Percentiles rank a stretch among this genome's conserved stretches.
Conservation (phyloP, 2,113 vertebrate genomes). For the Equus przewalskii region DNA sequence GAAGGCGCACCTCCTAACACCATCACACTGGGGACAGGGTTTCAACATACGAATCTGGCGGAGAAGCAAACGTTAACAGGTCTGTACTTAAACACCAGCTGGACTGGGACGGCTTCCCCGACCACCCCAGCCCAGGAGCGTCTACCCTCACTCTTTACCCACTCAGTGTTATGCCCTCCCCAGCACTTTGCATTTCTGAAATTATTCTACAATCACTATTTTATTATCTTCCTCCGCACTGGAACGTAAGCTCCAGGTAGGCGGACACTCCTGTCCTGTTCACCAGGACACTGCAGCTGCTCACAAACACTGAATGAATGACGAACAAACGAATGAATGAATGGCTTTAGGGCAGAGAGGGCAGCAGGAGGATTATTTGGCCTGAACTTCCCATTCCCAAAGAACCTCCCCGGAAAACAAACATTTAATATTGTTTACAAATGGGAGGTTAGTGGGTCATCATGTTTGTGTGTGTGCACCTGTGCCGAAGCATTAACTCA, state of each 20-base stretch:
- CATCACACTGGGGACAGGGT: fast-evolving
- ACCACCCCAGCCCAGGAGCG: not conserved
- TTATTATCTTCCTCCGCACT: not conserved
- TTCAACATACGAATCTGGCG: not conserved
- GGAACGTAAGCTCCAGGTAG: not conserved
- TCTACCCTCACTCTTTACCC: not conserved
- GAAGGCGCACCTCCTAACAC: not conserved
- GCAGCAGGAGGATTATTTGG: not conserved
- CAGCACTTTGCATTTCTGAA: not conserved
- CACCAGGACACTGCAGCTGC: fast-evolving
- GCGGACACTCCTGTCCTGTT: not conserved
- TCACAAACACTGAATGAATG: not conserved
- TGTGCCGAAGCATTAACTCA: not conserved
- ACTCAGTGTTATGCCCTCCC: not conserved
- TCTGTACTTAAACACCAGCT: not conserved
- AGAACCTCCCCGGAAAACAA: not conserved
- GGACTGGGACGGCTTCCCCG: not conserved
- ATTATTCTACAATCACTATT: not conserved
- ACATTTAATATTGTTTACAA: not conserved
- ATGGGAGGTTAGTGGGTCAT: not conserved
- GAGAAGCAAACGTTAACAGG: no score
- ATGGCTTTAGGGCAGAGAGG: not conserved
- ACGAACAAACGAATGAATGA: not conserved
- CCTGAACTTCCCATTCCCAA: not conserved
- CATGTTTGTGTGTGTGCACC: fast-evolving